Conservation (phyloP, 2,888 invertebrate genomes). For the Antheraea assamensis region DNA sequence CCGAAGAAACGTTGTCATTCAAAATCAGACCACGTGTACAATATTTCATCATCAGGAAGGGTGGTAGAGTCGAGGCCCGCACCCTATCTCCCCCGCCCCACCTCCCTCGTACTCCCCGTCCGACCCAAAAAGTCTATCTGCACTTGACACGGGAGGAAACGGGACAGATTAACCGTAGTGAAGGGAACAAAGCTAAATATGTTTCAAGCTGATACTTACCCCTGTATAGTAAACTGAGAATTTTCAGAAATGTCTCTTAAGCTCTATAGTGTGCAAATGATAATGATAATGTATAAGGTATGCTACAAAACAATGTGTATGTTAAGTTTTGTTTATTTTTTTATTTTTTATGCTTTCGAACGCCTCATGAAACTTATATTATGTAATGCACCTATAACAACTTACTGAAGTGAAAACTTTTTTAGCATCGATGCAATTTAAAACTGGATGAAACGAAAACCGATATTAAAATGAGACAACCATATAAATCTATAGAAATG, state of each 20-base stretch:
- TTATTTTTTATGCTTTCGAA: too few species aligned
- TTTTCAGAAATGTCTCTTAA: slow-evolving; percentile 18
- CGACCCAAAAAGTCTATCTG: slow-evolving; percentile 81
- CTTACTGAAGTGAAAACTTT: too few species aligned
- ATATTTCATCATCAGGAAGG: slow-evolving; percentile 87
- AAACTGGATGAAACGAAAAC: too few species aligned
- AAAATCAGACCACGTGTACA: slow-evolving; percentile 88
- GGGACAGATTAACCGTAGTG: slow-evolving; percentile 82
- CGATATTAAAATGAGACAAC: too few species aligned
- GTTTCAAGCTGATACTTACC: slow-evolving; percentile 79
- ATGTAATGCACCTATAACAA: too few species aligned
- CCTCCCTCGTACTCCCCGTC: slow-evolving; percentile 45
- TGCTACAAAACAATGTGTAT: too few species aligned
- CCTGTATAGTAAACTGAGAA: slow-evolving; percentile 46
- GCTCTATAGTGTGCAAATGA: neutral
- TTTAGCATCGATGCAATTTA: too few species aligned
- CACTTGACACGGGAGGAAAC: slow-evolving; percentile 81
- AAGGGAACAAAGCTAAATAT: slow-evolving; percentile 82
- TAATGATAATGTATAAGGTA: too few species aligned
- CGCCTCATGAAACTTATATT: too few species aligned
- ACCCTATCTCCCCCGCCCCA: slow-evolving; percentile 49
- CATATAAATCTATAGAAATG: too few species aligned
- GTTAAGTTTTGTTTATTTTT: too few species aligned
- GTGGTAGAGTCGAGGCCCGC: slow-evolving; percentile 47
- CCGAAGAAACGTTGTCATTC: slow-evolving; percentile 85